A percentile compares a stretch with the other conserved stretches of the same genome.
Evolutionary conservation across 1,140 invertebrate genomes (phyloP).

Genomic region (Caligus rogercresseyi): DNA sequence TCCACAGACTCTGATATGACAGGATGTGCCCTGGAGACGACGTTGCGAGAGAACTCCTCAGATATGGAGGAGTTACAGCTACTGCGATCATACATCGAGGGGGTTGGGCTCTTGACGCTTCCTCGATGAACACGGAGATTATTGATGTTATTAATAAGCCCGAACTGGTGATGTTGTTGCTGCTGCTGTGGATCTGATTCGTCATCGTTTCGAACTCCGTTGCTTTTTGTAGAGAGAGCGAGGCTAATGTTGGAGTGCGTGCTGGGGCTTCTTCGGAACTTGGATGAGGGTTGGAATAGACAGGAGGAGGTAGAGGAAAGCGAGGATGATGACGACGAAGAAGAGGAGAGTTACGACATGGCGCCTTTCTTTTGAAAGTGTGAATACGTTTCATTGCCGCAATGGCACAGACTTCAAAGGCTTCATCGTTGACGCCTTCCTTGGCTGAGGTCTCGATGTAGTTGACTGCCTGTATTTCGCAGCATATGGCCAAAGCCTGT

Average conservation of each 20-base stretch:
- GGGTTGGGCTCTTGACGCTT: background rate
- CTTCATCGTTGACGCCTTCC: background rate
- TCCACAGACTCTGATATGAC: background rate
- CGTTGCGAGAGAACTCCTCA: background rate
- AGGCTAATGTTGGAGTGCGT: background rate
- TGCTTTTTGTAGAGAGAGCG: background rate
- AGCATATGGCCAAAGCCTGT: conserved; percentile 10
- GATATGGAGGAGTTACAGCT: background rate
- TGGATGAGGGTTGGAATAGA: background rate
- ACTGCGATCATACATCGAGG: background rate
- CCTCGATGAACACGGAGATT: background rate
- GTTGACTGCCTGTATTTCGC: conserved; percentile 7
- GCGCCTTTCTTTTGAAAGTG: background rate
- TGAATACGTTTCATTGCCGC: conserved; percentile 1
- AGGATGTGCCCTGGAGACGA: background rate
- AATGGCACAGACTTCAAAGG: conserved; percentile 4
- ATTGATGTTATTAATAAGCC: too few relatives aligned
- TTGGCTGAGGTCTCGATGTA: conserved; percentile 17
- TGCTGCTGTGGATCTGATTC: background rate
- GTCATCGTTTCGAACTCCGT: background rate
- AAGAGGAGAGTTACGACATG: background rate
- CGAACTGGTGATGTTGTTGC: too few relatives aligned
- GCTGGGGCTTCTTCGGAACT: background rate
- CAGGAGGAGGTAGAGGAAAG: background rate
- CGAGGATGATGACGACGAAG: background rate